These are phyloP conservation scores for Noturus placidus DNA, from an alignment of 2,113 vertebrate species.

Conservation along the genomic window DNA sequence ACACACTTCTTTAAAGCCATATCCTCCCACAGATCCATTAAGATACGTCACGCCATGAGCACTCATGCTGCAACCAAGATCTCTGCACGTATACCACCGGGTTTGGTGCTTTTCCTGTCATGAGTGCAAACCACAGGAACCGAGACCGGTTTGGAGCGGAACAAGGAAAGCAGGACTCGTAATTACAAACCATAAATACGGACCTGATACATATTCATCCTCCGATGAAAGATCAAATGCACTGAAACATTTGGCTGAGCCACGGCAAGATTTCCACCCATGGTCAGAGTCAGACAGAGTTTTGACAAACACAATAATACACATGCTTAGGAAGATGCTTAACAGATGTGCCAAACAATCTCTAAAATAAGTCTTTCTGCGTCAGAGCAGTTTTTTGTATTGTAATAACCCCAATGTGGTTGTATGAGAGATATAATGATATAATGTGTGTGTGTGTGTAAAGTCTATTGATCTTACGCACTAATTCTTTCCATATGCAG, in stretches of 20 bases:
- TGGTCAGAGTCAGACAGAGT: not conserved
- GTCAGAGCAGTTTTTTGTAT: not conserved
- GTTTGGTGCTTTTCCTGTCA: not conserved
- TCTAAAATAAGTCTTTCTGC: not conserved
- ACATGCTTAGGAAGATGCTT: constrained; percentile 11
- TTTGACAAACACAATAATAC: constrained; percentile 37
- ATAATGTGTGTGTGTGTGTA: not conserved
- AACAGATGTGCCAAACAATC: constrained; percentile 21
- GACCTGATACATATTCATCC: constrained; percentile 24
- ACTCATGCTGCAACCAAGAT: not conserved
- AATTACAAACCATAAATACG: constrained; percentile 47
- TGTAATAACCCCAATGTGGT: not conserved
- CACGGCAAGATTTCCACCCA: constrained; percentile 17
- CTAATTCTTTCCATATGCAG: constrained; percentile 30
- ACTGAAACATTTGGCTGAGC: not conserved
- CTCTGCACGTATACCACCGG: constrained; percentile 7
- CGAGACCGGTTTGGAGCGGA: constrained; percentile 38
- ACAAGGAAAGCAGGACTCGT: constrained; percentile 32
- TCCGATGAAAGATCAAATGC: constrained; percentile 28
- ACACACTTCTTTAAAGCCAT: not conserved
- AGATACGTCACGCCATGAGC: not conserved
- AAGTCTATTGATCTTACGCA: constrained; percentile 5
- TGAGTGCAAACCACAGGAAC: constrained; percentile 6
- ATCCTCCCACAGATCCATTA: not conserved
- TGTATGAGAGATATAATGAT: not conserved